Evolutionary conservation across 2,888 invertebrate genomes (phyloP).

Genomic region (Apantesis nais): DNA sequence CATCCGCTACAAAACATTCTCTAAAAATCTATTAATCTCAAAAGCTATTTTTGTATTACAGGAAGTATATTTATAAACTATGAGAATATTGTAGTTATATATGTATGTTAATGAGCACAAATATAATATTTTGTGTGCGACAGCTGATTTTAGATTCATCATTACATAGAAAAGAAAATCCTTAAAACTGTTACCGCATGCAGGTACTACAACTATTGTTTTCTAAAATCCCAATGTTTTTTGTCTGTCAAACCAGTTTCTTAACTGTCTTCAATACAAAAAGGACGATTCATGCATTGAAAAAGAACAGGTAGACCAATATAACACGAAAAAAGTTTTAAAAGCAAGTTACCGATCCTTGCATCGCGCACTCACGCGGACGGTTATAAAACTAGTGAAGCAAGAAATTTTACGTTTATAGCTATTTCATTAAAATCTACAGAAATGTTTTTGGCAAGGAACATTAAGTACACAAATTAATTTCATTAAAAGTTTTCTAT

Average conservation of each 20-base stretch:
- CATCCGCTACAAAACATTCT: too few species aligned
- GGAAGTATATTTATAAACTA: too few species aligned
- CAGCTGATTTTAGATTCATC: not conserved
- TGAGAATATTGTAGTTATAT: too few species aligned
- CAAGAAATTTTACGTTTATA: slow-evolving; percentile 24
- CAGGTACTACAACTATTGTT: not conserved
- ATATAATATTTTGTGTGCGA: not conserved
- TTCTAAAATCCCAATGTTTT: not conserved
- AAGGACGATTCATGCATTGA: not conserved
- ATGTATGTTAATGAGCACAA: not conserved
- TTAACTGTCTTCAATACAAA: slow-evolving; percentile 7
- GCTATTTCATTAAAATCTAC: slow-evolving; percentile 12
- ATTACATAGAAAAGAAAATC: not conserved
- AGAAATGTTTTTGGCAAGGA: not conserved
- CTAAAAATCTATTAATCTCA: too few species aligned
- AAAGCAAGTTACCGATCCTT: slow-evolving; percentile 18
- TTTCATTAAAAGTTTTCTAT: not conserved
- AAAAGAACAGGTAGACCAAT: not conserved
- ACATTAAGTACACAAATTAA: not conserved
- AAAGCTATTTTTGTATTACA: too few species aligned
- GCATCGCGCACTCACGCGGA: slow-evolving; percentile 19
- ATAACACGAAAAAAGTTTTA: slow-evolving; percentile 10
- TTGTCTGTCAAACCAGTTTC: slow-evolving; percentile 4
- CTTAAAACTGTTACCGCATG: not conserved
- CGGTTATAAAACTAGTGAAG: slow-evolving; percentile 16